These are phyloP conservation scores for Ceratina japonica DNA, from an alignment of 1,140 invertebrate species.

Conservation along the genomic window DNA sequence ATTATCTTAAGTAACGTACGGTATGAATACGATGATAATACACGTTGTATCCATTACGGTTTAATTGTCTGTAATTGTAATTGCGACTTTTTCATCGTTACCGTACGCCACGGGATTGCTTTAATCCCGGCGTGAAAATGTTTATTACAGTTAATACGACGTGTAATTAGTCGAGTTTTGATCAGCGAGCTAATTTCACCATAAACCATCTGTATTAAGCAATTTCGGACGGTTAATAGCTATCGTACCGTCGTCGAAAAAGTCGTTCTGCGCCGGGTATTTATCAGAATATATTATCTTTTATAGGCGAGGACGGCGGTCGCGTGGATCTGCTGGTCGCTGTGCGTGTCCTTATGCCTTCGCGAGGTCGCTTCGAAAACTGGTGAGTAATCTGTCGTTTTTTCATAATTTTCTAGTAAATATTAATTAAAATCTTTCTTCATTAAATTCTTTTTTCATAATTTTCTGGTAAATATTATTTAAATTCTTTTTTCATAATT, in stretches of 20 bases:
- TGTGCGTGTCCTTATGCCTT: constrained; percentile 66
- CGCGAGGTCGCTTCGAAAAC: constrained; percentile 66
- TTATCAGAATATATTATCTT: constrained; percentile 25
- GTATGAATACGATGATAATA: constrained; percentile 38
- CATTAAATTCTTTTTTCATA: too few species aligned
- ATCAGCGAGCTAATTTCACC: not conserved
- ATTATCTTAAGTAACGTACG: constrained; percentile 8
- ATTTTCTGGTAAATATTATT: too few species aligned
- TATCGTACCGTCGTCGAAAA: not conserved
- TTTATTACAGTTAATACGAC: not conserved
- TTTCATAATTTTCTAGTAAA: too few species aligned
- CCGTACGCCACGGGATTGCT: too few species aligned
- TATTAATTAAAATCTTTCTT: not conserved
- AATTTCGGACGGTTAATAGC: not conserved
- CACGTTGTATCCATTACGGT: not conserved
- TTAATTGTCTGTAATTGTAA: constrained; percentile 23
- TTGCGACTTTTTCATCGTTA: not conserved
- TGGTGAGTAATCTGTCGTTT: constrained; percentile 66
- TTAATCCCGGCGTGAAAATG: too few species aligned
- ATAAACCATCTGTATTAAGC: not conserved
- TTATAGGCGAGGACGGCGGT: constrained; percentile 69
- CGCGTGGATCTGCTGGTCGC: constrained; percentile 64
- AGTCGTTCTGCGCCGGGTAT: not conserved
- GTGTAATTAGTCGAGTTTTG: not conserved
- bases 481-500: too few species aligned